Percentiles rank a stretch among this genome's conserved stretches.
phyloP scores from a whole-genome alignment of 2,888 invertebrate genomes.

The Eulithis testata region DNA sequence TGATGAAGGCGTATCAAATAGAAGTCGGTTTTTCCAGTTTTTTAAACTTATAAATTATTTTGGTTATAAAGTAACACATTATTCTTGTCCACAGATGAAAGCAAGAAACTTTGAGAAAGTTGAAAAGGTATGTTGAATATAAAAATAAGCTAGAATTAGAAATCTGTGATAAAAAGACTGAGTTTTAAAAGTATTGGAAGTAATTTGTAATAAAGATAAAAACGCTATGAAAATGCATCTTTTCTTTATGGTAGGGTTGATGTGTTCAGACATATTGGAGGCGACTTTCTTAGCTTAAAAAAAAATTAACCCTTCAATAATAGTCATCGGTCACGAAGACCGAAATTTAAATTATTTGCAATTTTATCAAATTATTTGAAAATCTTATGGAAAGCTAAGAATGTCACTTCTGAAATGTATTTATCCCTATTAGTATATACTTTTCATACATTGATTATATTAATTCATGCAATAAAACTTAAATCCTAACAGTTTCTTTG shows the following conservation, averaged over 20 bases:
- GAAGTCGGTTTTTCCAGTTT: no score
- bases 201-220: conserved; percentile 67
- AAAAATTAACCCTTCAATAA: not conserved
- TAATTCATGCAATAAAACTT: not conserved
- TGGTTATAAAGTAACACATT: no score
- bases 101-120: conserved; percentile 98
- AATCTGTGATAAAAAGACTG: conserved; percentile 51
- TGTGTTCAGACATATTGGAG: conserved; percentile 82
- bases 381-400: conserved; percentile 49
- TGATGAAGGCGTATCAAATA: no score
- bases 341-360: not conserved
- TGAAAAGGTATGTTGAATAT: conserved; percentile 93
- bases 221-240: conserved; percentile 52
- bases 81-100: conserved; percentile 92
- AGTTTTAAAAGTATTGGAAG: conserved; percentile 25
- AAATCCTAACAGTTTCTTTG: no score
- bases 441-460: not conserved
- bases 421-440: conserved; percentile 52
- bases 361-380: not conserved
- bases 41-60: no score
- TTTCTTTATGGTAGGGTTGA: conserved; percentile 78
- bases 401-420: conserved; percentile 79
- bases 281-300: conserved; percentile 65
- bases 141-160: conserved; percentile 50
- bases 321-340: not conserved